A percentile compares a stretch with the other conserved stretches of the same genome.
Evolutionary conservation across 2,888 invertebrate species (phyloP).

Genomic region (Erannis defoliaria): DNA sequence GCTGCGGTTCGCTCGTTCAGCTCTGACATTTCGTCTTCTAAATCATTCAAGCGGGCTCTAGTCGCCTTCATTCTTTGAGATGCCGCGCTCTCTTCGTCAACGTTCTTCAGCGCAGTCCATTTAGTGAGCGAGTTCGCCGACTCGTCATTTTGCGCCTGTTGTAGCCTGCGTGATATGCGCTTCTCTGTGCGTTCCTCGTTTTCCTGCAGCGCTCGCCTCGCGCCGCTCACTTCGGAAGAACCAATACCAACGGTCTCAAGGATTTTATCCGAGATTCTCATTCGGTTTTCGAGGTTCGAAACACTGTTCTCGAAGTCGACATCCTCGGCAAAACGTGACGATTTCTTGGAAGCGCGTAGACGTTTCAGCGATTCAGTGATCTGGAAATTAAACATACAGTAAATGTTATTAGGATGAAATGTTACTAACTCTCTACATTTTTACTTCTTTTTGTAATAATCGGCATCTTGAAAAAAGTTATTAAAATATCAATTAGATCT

Average conservation of each 20-base stretch:
- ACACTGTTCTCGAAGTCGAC: slow-evolving; percentile 88
- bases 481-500: too few species aligned
- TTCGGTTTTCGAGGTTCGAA: slow-evolving; percentile 85
- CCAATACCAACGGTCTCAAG: slow-evolving; percentile 88
- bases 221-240: slow-evolving; percentile 81
- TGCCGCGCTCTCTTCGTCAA: slow-evolving; percentile 85
- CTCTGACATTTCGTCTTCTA: slow-evolving; percentile 92
- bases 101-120: slow-evolving; percentile 87
- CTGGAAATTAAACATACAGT: slow-evolving; percentile 75
- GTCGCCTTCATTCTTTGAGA: slow-evolving; percentile 88
- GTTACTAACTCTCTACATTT: too few species aligned
- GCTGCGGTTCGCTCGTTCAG: slow-evolving; percentile 89
- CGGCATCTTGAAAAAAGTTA: too few species aligned
- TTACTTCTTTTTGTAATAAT: too few species aligned
- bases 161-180: slow-evolving; percentile 74
- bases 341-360: slow-evolving; percentile 87
- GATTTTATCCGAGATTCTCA: slow-evolving; percentile 88
- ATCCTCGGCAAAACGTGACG: slow-evolving; percentile 87
- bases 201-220: slow-evolving; percentile 78
- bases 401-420: too few species aligned
- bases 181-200: slow-evolving; percentile 82
- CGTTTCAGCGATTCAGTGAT: slow-evolving; percentile 87
- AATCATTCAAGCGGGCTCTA: slow-evolving; percentile 89
- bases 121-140: slow-evolving; percentile 79
- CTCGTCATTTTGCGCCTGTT: slow-evolving; percentile 62